A percentile compares a stretch with the other conserved stretches of the same genome.
phyloP scores from a whole-genome alignment of 2,797 vertebrate genomes.

The Squalus acanthias region DNA sequence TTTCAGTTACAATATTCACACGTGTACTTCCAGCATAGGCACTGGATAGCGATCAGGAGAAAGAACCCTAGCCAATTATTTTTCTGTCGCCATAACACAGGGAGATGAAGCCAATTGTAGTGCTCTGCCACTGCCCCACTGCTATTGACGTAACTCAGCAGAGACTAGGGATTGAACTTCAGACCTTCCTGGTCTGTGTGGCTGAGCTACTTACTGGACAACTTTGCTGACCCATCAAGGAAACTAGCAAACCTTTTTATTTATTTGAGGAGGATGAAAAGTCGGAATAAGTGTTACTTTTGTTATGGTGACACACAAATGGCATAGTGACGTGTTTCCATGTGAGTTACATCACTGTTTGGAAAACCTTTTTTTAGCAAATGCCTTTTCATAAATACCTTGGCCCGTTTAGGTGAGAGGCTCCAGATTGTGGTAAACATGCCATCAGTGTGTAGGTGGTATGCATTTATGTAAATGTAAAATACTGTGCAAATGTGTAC shows the following conservation, averaged over 20 bases:
- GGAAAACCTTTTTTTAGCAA: background rate
- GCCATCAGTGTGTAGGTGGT: background rate
- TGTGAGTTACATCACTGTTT: background rate
- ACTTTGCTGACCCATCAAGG: background rate
- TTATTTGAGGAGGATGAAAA: background rate
- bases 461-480: background rate
- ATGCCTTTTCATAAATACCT: background rate
- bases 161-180: background rate
- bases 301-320: too few relatives aligned
- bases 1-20: too few relatives aligned
- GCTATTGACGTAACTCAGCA: background rate
- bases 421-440: background rate
- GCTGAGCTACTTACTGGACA: background rate
- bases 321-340: background rate
- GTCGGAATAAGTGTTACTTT: background rate
- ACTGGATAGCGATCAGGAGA: background rate
- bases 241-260: background rate
- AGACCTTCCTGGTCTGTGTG: too few relatives aligned
- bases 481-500: background rate
- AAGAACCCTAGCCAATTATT: background rate
- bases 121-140: background rate
- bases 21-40: too few relatives aligned
- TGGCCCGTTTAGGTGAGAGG: background rate
- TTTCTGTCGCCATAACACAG: background rate
- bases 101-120: background rate